A percentile compares a stretch with the other conserved stretches of the same genome.
phyloP scores from a whole-genome alignment of 2,113 vertebrate genomes.

The Grantiella picta region DNA sequence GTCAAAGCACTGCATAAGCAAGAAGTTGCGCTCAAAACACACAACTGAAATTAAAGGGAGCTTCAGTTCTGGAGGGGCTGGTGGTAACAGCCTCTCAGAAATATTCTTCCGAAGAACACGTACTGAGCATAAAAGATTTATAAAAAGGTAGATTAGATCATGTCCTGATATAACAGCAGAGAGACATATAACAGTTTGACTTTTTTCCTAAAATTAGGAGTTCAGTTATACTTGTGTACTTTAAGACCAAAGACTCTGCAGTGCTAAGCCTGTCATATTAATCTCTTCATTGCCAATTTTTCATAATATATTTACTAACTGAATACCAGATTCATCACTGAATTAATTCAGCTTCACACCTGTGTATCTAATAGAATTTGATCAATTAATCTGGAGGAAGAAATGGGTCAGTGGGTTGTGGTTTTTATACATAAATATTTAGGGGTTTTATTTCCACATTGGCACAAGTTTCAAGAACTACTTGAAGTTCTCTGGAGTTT shows the following conservation, averaged over 20 bases:
- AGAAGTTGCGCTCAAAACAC: background rate
- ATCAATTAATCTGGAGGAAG: background rate
- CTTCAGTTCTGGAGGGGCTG: background rate
- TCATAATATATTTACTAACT: background rate
- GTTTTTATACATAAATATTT: background rate
- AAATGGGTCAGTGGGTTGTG: background rate
- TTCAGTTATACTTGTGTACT: background rate
- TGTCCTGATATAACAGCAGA: background rate
- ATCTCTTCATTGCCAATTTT: background rate
- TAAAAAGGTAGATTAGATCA: background rate
- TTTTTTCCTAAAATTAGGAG: background rate
- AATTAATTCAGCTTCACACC: background rate
- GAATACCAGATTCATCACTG: background rate
- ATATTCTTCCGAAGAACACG: background rate
- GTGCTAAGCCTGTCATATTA: background rate
- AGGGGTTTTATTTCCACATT: background rate
- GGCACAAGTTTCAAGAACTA: background rate
- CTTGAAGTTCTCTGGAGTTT: background rate
- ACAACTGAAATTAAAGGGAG: background rate
- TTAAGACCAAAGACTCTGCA: background rate
- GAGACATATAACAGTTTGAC: background rate
- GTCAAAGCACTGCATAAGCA: background rate
- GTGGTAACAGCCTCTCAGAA: background rate
- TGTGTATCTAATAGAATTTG: background rate
- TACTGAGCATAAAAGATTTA: background rate